These are phyloP conservation scores for Raja brachyura DNA, from an alignment of 2,113 vertebrate species.

Conservation along the genomic window DNA sequence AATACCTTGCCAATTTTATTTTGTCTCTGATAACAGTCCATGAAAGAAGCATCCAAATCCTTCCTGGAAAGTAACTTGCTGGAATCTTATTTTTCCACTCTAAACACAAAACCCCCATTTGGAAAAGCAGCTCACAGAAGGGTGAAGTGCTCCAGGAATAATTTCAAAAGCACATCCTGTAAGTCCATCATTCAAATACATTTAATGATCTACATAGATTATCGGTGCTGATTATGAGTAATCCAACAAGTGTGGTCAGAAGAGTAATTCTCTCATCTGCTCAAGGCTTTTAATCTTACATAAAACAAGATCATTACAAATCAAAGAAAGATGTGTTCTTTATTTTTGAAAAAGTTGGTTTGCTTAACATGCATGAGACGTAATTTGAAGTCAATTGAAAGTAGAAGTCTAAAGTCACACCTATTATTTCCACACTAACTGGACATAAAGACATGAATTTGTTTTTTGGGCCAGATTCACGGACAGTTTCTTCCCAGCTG, in stretches of 20 bases:
- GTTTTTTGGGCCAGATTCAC: not conserved
- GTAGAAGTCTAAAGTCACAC: not conserved
- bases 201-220: not conserved
- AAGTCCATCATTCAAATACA: not conserved
- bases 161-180: not conserved
- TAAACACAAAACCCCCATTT: not conserved
- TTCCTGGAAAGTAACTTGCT: not conserved
- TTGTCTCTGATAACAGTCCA: not conserved
- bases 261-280: not conserved
- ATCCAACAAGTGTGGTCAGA: not conserved
- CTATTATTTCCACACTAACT: not conserved
- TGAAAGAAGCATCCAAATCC: not conserved
- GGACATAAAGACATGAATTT: not conserved
- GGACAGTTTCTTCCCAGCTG: too few species aligned
- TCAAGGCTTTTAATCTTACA: not conserved
- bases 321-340: not conserved
- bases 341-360: not conserved
- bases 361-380: not conserved
- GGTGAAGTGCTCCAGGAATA: not conserved
- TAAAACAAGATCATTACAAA: not conserved
- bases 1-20: not conserved
- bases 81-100: not conserved
- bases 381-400: not conserved
- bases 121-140: not conserved
- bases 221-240: not conserved